These are phyloP conservation scores for Heliconius congener DNA, from an alignment of 1,140 invertebrate genomes.

Conservation along the genomic window DNA sequence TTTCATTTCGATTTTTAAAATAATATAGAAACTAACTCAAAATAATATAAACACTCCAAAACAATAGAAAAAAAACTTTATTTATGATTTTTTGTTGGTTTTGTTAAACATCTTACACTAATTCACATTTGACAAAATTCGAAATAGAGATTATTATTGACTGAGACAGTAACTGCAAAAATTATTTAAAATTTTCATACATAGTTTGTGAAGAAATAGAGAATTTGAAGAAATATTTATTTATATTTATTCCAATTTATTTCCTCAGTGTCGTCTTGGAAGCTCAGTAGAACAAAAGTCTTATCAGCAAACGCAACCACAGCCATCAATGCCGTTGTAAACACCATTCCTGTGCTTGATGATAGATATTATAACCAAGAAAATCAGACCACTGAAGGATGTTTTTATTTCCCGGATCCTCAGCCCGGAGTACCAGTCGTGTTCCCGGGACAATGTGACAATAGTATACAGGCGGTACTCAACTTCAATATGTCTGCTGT, in stretches of 20 bases:
- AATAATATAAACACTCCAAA: too few species aligned
- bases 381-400: constrained; percentile 53
- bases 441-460: constrained; percentile 64
- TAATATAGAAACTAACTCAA: too few species aligned
- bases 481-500: constrained; percentile 58
- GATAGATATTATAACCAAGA: constrained; percentile 49
- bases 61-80: too few species aligned
- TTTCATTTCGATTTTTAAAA: background rate
- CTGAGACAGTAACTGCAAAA: too few species aligned
- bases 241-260: background rate
- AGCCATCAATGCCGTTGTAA: constrained; percentile 50
- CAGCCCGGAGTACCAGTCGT: constrained; percentile 49
- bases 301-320: constrained; percentile 37
- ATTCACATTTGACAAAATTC: too few species aligned
- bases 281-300: constrained; percentile 30
- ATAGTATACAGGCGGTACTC: constrained; percentile 43
- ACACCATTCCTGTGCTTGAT: constrained; percentile 49
- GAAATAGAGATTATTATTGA: too few species aligned
- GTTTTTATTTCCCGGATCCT: constrained; percentile 66
- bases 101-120: too few species aligned
- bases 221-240: background rate
- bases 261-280: constrained; percentile 31
- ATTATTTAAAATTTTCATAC: too few species aligned
- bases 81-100: too few species aligned
- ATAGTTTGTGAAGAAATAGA: too few species aligned